Evolutionary conservation across 2,888 invertebrate genomes (phyloP).

Genomic region (Macrophya annulata): DNA sequence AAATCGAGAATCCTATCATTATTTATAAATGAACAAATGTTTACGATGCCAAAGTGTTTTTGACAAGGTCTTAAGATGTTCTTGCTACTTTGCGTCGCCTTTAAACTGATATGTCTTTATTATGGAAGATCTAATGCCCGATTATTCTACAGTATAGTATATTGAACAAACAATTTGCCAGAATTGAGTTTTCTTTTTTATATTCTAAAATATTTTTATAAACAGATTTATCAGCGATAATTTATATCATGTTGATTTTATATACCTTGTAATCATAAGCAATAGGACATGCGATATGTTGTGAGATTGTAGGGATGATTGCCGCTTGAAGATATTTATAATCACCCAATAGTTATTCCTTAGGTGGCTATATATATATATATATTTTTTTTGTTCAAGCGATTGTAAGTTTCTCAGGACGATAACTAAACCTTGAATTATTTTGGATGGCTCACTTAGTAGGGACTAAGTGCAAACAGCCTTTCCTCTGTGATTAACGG

Average conservation of each 20-base stretch:
- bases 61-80: neutral
- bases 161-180: neutral
- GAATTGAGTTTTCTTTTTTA: neutral
- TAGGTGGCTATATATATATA: slow-evolving; percentile 25
- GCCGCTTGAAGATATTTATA: slow-evolving; percentile 61
- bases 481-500: slow-evolving; percentile 58
- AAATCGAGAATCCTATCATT: neutral
- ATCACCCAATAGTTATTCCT: slow-evolving; percentile 43
- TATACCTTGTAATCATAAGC: slow-evolving; percentile 57
- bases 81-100: neutral
- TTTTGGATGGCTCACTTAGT: slow-evolving; percentile 74
- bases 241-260: slow-evolving; percentile 8
- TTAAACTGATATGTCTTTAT: neutral
- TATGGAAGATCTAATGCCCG: neutral
- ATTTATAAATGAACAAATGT: slow-evolving; percentile 14
- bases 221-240: neutral
- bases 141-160: neutral
- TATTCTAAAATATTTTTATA: neutral
- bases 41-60: slow-evolving; percentile 11
- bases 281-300: slow-evolving; percentile 74
- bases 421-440: slow-evolving; percentile 53
- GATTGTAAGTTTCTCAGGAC: slow-evolving; percentile 40
- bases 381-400: neutral
- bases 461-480: slow-evolving; percentile 65
- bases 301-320: slow-evolving; percentile 67